These are phyloP conservation scores for Lytechinus pictus DNA, from an alignment of 35 echinoderm and acorn worm genomes.

Conservation along the genomic window DNA sequence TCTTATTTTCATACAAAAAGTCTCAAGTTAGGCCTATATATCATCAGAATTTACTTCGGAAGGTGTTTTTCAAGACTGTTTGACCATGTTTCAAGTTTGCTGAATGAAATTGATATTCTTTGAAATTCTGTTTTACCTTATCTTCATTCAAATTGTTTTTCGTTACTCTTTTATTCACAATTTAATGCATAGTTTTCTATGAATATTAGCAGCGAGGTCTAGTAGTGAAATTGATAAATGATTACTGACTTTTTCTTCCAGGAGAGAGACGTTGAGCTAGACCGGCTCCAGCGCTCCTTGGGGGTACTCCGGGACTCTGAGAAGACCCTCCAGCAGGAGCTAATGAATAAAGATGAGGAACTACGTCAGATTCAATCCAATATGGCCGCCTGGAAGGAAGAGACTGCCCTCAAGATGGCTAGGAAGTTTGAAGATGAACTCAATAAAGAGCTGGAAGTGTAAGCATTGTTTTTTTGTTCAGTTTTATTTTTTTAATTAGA, in stretches of 20 bases:
- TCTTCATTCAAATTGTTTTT: too few relatives aligned
- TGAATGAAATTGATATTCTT: too few relatives aligned
- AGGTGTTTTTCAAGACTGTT: too few relatives aligned
- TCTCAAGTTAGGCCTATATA: too few relatives aligned
- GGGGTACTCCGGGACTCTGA: conserved; percentile 65
- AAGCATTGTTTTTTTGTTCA: neutral
- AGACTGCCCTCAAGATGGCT: conserved; percentile 96
- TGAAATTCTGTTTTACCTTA: too few relatives aligned
- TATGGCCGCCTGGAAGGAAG: conserved; percentile 94
- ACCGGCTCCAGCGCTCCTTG: conserved; percentile 67
- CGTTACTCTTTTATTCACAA: too few relatives aligned
- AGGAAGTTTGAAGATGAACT: conserved; percentile 99
- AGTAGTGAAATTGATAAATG: too few relatives aligned
- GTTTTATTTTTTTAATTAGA: neutral
- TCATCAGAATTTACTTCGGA: too few relatives aligned
- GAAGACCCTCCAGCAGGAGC: conserved; percentile 57
- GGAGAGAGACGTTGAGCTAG: conserved; percentile 68
- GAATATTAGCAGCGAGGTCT: too few relatives aligned
- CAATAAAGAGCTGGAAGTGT: conserved; percentile 88
- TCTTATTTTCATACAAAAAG: too few relatives aligned
- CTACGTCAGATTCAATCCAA: conserved; percentile 76
- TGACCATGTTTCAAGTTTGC: too few relatives aligned
- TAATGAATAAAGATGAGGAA: conserved; percentile 81
- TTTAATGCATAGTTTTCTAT: too few relatives aligned
- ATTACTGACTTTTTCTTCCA: neutral